These are phyloP conservation scores for Nycticorax nycticorax DNA, from an alignment of 2,113 vertebrate genomes.

Conservation along the genomic window DNA sequence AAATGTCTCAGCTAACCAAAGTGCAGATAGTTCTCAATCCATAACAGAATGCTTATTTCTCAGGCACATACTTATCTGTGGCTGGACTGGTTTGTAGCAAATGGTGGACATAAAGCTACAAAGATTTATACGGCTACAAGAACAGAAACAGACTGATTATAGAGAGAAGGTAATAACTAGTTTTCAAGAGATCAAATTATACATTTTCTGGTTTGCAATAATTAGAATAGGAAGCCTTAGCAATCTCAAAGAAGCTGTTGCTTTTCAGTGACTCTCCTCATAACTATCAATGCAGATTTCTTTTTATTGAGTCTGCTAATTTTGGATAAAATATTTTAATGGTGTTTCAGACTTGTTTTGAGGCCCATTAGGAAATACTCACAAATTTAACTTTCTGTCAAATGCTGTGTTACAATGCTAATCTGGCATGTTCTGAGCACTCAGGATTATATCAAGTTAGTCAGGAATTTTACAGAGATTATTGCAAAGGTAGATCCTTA, in stretches of 20 bases:
- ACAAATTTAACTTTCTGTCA: not conserved
- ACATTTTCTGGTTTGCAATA: not conserved
- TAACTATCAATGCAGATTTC: not conserved
- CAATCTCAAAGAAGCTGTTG: not conserved
- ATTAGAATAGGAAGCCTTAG: not conserved
- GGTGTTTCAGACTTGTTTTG: not conserved
- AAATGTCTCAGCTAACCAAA: not conserved
- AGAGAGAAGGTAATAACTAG: not conserved
- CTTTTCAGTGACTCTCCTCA: not conserved
- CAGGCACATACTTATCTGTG: not conserved
- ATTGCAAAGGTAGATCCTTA: not conserved
- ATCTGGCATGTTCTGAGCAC: not conserved
- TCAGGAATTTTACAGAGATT: not conserved
- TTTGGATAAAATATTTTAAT: not conserved
- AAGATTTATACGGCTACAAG: not conserved
- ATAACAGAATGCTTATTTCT: not conserved
- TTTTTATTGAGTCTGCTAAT: not conserved
- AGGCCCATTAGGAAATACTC: not conserved
- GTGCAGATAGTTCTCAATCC: accelerated
- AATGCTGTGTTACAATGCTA: not conserved
- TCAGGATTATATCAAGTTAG: not conserved
- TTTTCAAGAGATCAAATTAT: not conserved
- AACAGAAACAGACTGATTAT: not conserved
- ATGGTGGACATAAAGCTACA: not conserved
- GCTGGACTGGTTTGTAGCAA: not conserved